Evolutionary conservation across 2,888 invertebrate species (phyloP).

Genomic region (Trissonchulus sp.): DNA sequence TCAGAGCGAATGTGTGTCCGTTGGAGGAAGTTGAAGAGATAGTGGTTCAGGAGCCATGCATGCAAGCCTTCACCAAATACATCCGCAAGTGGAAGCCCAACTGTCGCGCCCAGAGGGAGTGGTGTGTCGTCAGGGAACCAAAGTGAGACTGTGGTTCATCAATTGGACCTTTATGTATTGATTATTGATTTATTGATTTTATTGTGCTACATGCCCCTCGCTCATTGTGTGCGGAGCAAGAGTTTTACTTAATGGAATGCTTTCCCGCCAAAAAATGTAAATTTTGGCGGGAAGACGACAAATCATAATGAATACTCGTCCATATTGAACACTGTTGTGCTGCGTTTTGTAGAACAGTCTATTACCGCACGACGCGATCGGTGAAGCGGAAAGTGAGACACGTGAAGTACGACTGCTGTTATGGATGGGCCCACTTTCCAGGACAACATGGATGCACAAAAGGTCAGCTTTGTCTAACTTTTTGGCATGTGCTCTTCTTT

Average conservation of each 20-base stretch:
- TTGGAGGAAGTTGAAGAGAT: slow-evolving; percentile 56
- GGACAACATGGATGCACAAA: slow-evolving; percentile 54
- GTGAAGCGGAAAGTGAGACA: slow-evolving; percentile 54
- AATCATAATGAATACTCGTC: no score
- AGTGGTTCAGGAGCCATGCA: slow-evolving; percentile 55
- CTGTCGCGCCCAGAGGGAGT: slow-evolving; percentile 54
- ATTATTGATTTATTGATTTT: no score
- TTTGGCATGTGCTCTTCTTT: no score
- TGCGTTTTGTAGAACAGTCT: slow-evolving; percentile 57
- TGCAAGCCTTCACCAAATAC: slow-evolving; percentile 56
- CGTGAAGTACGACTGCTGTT: slow-evolving; percentile 56
- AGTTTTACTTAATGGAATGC: no score
- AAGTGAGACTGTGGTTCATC: slow-evolving; percentile 54
- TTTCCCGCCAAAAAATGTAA: no score
- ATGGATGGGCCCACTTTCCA: slow-evolving; percentile 55
- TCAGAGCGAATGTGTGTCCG: slow-evolving; percentile 58
- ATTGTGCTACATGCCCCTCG: no score
- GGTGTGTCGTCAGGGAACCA: slow-evolving; percentile 57
- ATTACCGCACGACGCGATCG: slow-evolving; percentile 56
- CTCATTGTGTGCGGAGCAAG: no score
- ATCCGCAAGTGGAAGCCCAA: slow-evolving; percentile 57
- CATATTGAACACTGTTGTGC: no score
- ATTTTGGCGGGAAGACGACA: no score
- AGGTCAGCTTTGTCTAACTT: no score
- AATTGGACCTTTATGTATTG: no score